Conservation (phyloP, 2,113 vertebrate genomes). For the Sturnira hondurensis region DNA sequence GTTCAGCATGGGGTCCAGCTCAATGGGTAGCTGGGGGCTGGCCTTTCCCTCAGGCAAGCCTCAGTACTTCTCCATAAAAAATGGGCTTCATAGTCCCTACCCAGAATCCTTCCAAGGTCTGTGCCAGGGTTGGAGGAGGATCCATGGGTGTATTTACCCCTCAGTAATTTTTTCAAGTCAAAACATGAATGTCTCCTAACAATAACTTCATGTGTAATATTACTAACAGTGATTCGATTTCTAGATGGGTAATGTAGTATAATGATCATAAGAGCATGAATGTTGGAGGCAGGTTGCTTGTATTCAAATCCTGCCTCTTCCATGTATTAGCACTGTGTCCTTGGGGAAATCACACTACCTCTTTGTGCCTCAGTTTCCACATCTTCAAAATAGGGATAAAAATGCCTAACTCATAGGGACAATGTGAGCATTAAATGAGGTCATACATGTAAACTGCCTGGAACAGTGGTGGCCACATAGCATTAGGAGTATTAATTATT, state of each 20-base stretch:
- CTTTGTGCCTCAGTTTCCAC: neutral
- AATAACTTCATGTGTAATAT: neutral
- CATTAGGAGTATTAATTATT: neutral
- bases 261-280: neutral
- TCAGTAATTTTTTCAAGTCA: neutral
- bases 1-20: neutral
- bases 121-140: neutral
- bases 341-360: slow-evolving; percentile 5
- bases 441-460: neutral
- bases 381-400: neutral
- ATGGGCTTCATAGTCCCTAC: neutral
- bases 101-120: neutral
- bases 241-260: neutral
- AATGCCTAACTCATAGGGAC: neutral
- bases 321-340: neutral
- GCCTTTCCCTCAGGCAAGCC: neutral
- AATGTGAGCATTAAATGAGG: neutral
- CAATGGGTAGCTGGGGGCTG: neutral
- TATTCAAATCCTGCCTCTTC: neutral
- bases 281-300: neutral
- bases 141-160: neutral
- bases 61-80: neutral
- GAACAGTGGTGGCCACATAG: neutral
- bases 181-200: neutral
- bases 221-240: neutral